These are phyloP conservation scores for Crotalus helleri DNA, from an alignment of 2,113 vertebrate genomes.

Conservation along the genomic window DNA sequence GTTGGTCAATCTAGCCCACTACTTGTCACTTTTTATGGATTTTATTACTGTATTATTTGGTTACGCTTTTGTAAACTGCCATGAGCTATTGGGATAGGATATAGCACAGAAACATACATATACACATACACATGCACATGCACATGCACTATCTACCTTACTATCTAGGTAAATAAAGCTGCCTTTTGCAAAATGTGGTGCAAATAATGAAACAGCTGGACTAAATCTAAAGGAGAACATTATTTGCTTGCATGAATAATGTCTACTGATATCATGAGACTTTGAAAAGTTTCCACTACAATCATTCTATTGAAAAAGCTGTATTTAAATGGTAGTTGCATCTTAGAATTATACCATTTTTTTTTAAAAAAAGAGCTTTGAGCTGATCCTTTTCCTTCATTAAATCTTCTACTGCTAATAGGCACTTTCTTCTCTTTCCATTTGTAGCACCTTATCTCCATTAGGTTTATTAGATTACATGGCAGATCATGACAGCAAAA, in stretches of 20 bases:
- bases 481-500: slow-evolving; percentile 27
- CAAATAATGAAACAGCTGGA: slow-evolving; percentile 20
- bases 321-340: slow-evolving; percentile 19
- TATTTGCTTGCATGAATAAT: slow-evolving; percentile 17
- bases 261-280: slow-evolving; percentile 10
- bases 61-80: background rate
- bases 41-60: background rate
- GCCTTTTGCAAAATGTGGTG: slow-evolving; percentile 32
- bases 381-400: rapidly evolving
- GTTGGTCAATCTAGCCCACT: background rate
- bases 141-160: background rate
- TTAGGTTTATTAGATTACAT: background rate
- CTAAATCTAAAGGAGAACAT: slow-evolving; percentile 28
- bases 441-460: background rate
- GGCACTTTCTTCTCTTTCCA: background rate
- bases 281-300: slow-evolving; percentile 51
- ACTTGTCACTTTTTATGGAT: background rate
- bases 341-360: slow-evolving; percentile 19
- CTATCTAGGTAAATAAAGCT: background rate
- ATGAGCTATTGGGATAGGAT: background rate
- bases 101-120: background rate
- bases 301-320: slow-evolving; percentile 31
- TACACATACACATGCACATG: background rate
- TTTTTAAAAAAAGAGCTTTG: background rate
- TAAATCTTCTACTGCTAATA: background rate